Conservation (phyloP, 2,797 vertebrate genomes). For the Caiman crocodilus region DNA sequence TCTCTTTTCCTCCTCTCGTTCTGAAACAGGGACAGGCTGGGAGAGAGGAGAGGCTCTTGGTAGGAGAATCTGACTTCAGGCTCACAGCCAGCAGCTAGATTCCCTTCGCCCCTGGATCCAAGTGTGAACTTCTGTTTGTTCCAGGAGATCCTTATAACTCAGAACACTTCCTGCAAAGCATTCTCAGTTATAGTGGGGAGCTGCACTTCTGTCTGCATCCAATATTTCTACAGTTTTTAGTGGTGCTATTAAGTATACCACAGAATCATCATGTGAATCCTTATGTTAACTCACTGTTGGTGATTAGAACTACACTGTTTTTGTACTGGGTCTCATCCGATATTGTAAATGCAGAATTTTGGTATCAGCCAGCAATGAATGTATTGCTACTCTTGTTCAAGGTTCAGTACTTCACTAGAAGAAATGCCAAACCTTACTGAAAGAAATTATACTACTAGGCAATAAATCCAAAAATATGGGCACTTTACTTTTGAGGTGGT, state of each 20-base stretch:
- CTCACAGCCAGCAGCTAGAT: no score
- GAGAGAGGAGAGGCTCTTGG: no score
- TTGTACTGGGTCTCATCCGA: not conserved
- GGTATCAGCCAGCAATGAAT: not conserved
- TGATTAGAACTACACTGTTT: slow-evolving; percentile 15
- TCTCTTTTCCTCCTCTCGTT: no score
- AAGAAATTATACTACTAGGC: not conserved
- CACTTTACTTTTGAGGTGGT: not conserved
- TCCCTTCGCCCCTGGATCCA: no score
- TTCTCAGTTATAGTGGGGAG: no score
- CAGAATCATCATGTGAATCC: not conserved
- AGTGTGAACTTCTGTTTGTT: no score
- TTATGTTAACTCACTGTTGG: slow-evolving; percentile 1
- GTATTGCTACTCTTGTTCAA: slow-evolving; percentile 14
- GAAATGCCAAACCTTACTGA: not conserved
- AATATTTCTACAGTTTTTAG: slow-evolving; percentile 29
- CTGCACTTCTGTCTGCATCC: not conserved
- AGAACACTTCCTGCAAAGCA: no score
- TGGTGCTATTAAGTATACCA: not conserved
- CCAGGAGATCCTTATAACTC: no score
- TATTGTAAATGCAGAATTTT: not conserved
- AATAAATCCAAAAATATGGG: slow-evolving; percentile 43
- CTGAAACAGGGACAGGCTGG: no score
- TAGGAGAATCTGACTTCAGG: no score
- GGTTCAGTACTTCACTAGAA: slow-evolving; percentile 39